Conservation (phyloP, 2,888 invertebrate genomes). For the Perithous albicinctus region DNA sequence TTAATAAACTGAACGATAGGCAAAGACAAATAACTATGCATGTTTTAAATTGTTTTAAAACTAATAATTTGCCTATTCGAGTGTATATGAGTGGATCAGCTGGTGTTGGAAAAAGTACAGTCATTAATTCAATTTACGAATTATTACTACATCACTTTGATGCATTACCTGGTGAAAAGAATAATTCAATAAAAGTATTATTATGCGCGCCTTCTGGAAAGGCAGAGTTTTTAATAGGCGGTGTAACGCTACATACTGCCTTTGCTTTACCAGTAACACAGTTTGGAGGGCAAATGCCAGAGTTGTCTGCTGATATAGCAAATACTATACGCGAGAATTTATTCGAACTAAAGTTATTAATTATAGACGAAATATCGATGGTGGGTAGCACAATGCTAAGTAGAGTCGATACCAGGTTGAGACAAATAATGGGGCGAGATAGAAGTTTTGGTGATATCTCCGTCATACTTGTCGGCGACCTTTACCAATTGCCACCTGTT, state of each 20-base stretch:
- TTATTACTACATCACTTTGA: slow-evolving; percentile 65
- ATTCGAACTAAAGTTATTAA: slow-evolving; percentile 70
- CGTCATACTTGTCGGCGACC: slow-evolving; percentile 79
- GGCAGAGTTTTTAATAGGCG: slow-evolving; percentile 63
- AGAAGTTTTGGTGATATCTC: slow-evolving; percentile 77
- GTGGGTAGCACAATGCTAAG: slow-evolving; percentile 64
- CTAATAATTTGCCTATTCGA: slow-evolving; percentile 59
- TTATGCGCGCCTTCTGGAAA: slow-evolving; percentile 54
- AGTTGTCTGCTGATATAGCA: slow-evolving; percentile 51
- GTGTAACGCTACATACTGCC: slow-evolving; percentile 72
- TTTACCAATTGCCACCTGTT: slow-evolving; percentile 78
- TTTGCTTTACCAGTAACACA: slow-evolving; percentile 37
- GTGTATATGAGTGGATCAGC: slow-evolving; percentile 75
- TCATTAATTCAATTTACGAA: slow-evolving; percentile 73
- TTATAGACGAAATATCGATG: slow-evolving; percentile 78
- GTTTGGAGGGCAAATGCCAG: slow-evolving; percentile 14
- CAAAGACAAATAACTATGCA: slow-evolving; percentile 57
- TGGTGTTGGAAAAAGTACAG: slow-evolving; percentile 76
- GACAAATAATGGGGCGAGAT: slow-evolving; percentile 75
- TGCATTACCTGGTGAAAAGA: slow-evolving; percentile 46
- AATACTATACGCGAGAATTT: slow-evolving; percentile 69
- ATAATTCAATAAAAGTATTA: slow-evolving; percentile 64
- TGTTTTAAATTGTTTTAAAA: slow-evolving; percentile 62
- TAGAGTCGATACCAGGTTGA: slow-evolving; percentile 74
- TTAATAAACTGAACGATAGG: no score